Evolutionary conservation across 2,113 vertebrate genomes (phyloP).

Genomic region (Dipodomys merriami): DNA sequence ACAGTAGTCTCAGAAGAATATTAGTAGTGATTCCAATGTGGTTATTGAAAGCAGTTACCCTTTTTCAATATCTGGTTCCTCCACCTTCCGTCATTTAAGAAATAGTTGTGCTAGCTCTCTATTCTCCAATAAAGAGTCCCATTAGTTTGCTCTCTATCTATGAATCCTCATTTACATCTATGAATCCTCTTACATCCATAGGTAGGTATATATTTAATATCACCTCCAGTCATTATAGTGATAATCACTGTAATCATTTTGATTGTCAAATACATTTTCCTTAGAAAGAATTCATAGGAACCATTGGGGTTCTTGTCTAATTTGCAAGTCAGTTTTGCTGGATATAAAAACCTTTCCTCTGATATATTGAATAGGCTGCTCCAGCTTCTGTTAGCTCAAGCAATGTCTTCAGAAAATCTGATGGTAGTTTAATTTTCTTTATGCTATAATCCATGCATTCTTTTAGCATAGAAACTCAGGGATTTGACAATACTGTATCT

Average conservation of each 20-base stretch:
- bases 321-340: constrained; percentile 60
- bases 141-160: background rate
- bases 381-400: background rate
- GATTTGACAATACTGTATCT: background rate
- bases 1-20: background rate
- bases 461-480: background rate
- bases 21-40: background rate
- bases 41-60: background rate
- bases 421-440: constrained; percentile 33
- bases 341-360: constrained; percentile 61
- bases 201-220: background rate
- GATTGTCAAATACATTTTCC: background rate
- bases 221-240: background rate
- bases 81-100: background rate
- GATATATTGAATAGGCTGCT: background rate
- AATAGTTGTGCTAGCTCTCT: background rate
- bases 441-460: background rate
- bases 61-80: background rate
- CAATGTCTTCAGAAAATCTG: background rate
- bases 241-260: background rate
- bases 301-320: background rate
- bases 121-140: background rate
- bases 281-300: background rate
- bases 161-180: background rate
- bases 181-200: background rate